phyloP scores from a whole-genome alignment of 2,888 invertebrate genomes.

The Volucella zonaria region DNA sequence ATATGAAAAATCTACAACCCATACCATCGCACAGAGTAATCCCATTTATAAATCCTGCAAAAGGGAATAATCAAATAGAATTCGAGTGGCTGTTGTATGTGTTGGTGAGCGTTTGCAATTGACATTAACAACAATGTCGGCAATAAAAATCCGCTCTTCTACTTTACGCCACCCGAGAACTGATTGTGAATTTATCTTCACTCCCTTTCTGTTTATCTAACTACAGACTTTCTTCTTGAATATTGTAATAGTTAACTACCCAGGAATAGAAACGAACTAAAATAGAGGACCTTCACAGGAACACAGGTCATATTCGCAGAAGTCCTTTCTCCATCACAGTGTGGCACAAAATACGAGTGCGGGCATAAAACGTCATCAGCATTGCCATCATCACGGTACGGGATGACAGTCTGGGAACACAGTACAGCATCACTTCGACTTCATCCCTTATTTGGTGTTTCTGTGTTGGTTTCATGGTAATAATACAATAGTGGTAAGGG shows the following conservation, averaged over 20 bases:
- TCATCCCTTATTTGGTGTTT: constrained; percentile 62
- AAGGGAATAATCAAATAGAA: constrained; percentile 2
- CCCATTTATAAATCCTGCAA: constrained; percentile 24
- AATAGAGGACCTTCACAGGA: background rate
- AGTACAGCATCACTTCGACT: constrained; percentile 30
- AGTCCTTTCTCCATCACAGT: constrained; percentile 53
- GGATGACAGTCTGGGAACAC: constrained; percentile 4
- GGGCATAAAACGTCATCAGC: constrained; percentile 59
- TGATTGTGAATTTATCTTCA: constrained; percentile 27
- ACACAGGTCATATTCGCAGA: background rate
- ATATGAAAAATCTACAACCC: constrained; percentile 37
- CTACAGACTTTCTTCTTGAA: too few relatives aligned
- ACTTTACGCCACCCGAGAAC: constrained; percentile 14
- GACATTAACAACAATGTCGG: background rate
- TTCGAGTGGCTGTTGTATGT: too few relatives aligned
- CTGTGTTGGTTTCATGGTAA: constrained; percentile 52
- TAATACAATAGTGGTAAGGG: constrained; percentile 47
- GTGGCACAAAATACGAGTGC: constrained; percentile 27
- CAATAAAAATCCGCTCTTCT: constrained; percentile 34
- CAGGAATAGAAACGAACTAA: background rate
- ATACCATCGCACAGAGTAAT: constrained; percentile 40
- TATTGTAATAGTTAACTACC: constrained; percentile 16
- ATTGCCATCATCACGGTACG: constrained; percentile 55
- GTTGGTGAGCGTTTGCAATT: too few relatives aligned
- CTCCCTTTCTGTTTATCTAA: constrained; percentile 33